Conservation (phyloP, 1,140 invertebrate species). For the Bombus picipes region DNA sequence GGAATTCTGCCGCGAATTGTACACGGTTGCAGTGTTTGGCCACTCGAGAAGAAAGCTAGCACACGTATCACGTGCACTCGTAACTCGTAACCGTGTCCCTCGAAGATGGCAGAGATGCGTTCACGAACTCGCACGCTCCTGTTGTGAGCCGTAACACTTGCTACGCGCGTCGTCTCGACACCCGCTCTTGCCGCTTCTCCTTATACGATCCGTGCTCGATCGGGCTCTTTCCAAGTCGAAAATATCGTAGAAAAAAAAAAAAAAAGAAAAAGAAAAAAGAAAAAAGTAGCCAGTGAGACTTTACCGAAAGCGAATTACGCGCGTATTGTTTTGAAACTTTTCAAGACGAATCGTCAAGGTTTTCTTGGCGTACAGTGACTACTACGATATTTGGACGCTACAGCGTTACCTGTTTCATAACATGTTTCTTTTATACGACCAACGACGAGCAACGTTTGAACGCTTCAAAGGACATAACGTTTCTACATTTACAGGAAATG, state of each 20-base stretch:
- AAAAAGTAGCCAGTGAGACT: slow-evolving; percentile 12
- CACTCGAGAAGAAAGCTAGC: background rate
- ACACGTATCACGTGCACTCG: slow-evolving; percentile 22
- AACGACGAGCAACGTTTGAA: too few species aligned
- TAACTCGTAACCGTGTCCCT: too few species aligned
- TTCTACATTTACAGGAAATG: too few species aligned
- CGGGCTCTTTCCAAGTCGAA: slow-evolving; percentile 20
- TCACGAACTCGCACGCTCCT: slow-evolving; percentile 18
- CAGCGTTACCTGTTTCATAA: too few species aligned
- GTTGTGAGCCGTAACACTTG: slow-evolving; percentile 40
- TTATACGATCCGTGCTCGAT: background rate
- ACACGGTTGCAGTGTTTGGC: slow-evolving; percentile 21
- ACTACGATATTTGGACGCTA: too few species aligned
- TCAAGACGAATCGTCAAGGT: too few species aligned
- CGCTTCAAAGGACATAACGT: background rate
- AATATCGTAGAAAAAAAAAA: background rate
- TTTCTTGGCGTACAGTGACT: too few species aligned
- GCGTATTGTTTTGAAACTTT: too few species aligned
- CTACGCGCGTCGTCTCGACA: slow-evolving; percentile 23
- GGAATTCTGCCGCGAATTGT: slow-evolving; percentile 48
- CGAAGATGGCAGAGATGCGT: slow-evolving; percentile 15
- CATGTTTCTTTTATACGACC: too few species aligned
- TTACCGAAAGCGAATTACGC: slow-evolving; percentile 1
- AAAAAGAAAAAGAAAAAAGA: fast-evolving
- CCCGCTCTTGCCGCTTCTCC: slow-evolving; percentile 5